Conservation (phyloP, 2,888 invertebrate genomes). For the Sesia bembeciformis region DNA sequence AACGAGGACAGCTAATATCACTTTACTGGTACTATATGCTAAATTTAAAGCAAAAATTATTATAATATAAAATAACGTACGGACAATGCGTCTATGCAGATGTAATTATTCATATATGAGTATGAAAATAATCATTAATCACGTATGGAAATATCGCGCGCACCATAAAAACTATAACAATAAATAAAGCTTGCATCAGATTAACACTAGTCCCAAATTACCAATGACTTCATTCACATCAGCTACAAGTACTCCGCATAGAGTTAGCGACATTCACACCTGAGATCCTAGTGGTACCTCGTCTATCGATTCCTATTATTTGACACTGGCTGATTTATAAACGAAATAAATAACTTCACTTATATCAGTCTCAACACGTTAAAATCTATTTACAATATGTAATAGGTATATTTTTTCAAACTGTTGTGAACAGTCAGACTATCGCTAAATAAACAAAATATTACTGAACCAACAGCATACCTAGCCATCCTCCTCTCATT, state of each 20-base stretch:
- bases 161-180: constrained; percentile 3
- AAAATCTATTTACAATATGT: constrained; percentile 67
- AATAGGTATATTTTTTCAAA: constrained; percentile 16
- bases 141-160: neutral
- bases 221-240: neutral
- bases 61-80: neutral
- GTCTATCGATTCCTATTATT: constrained; percentile 51
- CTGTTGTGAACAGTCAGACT: neutral
- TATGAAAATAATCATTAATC: neutral
- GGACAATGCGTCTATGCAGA: neutral
- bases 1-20: constrained; percentile 18
- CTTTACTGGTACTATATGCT: constrained; percentile 18
- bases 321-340: constrained; percentile 68
- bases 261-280: constrained; percentile 16
- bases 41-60: constrained; percentile 11
- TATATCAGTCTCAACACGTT: constrained; percentile 69
- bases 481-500: neutral
- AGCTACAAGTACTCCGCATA: neutral
- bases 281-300: constrained; percentile 50
- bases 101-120: neutral
- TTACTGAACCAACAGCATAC: neutral
- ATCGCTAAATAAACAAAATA: too few relatives aligned
- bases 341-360: constrained; percentile 69
- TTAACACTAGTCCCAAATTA: constrained; percentile 1
- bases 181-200: constrained; percentile 23